phyloP scores from a whole-genome alignment of 2,888 invertebrate genomes.

The Hipparchia semele region DNA sequence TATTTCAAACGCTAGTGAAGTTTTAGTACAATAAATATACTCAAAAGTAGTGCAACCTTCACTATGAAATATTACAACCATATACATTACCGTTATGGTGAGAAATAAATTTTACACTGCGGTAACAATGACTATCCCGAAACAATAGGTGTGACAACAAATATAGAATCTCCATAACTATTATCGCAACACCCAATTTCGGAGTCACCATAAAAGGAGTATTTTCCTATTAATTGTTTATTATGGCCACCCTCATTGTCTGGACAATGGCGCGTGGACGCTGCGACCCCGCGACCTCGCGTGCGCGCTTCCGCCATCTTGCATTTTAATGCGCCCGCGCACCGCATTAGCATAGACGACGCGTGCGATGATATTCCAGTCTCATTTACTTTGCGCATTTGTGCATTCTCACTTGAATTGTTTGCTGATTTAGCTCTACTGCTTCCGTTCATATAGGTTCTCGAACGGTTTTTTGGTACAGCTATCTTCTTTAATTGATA shows the following conservation, averaged over 20 bases:
- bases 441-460: not conserved
- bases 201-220: slow-evolving; percentile 17
- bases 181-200: slow-evolving; percentile 23
- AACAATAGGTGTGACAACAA: slow-evolving; percentile 16
- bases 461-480: not conserved
- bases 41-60: not conserved
- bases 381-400: slow-evolving; percentile 62
- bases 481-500: too few relatives aligned
- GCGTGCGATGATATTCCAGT: slow-evolving; percentile 76
- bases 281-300: slow-evolving; percentile 78
- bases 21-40: not conserved
- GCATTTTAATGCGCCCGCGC: slow-evolving; percentile 75
- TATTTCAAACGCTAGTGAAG: not conserved
- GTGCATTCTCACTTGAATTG: slow-evolving; percentile 41
- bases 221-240: slow-evolving; percentile 13
- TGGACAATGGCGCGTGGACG: slow-evolving; percentile 79
- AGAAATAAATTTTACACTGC: slow-evolving; percentile 12
- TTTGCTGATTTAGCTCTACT: slow-evolving; percentile 35
- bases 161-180: slow-evolving; percentile 9
- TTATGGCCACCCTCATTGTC: slow-evolving; percentile 55
- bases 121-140: not conserved
- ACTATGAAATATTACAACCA: not conserved
- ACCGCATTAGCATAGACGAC: slow-evolving; percentile 71
- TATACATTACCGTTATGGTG: not conserved
- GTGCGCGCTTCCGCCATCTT: slow-evolving; percentile 81